These are phyloP conservation scores for Scaptodrosophila latifasciaeformis DNA, from an alignment of 2,888 invertebrate species.

Conservation along the genomic window DNA sequence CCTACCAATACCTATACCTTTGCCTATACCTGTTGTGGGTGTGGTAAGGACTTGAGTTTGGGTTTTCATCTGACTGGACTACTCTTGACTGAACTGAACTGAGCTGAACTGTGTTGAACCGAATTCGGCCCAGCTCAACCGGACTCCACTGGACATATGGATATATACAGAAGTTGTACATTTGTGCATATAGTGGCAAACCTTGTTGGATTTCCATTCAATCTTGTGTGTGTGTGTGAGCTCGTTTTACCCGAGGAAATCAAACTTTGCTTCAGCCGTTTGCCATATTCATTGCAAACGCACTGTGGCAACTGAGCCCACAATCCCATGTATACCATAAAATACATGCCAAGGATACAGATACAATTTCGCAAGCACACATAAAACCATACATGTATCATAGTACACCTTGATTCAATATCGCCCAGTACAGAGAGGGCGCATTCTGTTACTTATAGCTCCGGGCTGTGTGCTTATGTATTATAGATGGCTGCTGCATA, in stretches of 20 bases:
- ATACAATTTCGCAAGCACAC: too few species aligned
- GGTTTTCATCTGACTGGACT: neutral
- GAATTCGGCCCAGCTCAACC: too few species aligned
- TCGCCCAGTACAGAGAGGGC: conserved; percentile 31
- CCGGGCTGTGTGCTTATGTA: conserved; percentile 26
- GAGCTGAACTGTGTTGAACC: too few species aligned
- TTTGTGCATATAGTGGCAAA: conserved; percentile 25
- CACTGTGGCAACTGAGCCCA: neutral
- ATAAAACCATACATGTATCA: conserved; percentile 1
- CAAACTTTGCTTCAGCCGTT: conserved; percentile 34
- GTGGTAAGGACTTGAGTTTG: conserved; percentile 9
- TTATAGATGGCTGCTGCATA: conserved; percentile 6
- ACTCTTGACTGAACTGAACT: too few species aligned
- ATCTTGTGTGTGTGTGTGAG: conserved; percentile 51
- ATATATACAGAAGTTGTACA: conserved; percentile 11
- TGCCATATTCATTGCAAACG: conserved; percentile 32
- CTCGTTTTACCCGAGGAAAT: conserved; percentile 63
- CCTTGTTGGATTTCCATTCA: conserved; percentile 48
- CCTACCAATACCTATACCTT: conserved; percentile 13
- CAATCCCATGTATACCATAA: too few species aligned
- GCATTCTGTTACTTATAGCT: conserved; percentile 35
- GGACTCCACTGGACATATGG: too few species aligned
- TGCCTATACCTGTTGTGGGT: too few species aligned
- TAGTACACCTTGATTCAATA: conserved; percentile 51
- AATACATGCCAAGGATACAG: too few species aligned